phyloP scores from a whole-genome alignment of 2,888 invertebrate genomes.

The Acrocyrtus sp. region DNA sequence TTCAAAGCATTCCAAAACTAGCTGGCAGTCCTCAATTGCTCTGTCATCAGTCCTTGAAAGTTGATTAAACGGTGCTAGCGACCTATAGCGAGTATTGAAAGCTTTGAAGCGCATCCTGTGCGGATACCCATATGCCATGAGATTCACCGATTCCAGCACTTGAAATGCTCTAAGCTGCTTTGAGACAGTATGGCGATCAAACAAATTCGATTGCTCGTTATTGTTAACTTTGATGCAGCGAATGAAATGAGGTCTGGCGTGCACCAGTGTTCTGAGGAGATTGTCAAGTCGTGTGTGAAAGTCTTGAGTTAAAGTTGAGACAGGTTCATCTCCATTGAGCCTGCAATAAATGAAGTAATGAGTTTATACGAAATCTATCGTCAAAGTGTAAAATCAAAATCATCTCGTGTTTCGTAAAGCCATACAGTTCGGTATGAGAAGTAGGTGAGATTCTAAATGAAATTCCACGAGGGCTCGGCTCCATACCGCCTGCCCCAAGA shows the following conservation, averaged over 20 bases:
- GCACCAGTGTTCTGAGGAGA: slow-evolving; percentile 88
- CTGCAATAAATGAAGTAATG: slow-evolving; percentile 64
- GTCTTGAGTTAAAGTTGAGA: slow-evolving; percentile 92
- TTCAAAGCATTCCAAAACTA: slow-evolving; percentile 78
- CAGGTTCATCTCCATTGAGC: slow-evolving; percentile 84
- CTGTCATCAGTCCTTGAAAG: slow-evolving; percentile 67
- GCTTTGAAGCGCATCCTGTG: slow-evolving; percentile 95
- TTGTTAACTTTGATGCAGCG: slow-evolving; percentile 91
- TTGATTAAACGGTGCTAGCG: slow-evolving; percentile 81
- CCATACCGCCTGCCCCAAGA: slow-evolving; percentile 73
- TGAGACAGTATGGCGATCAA: slow-evolving; percentile 86
- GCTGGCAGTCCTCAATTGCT: slow-evolving; percentile 76
- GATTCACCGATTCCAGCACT: slow-evolving; percentile 92
- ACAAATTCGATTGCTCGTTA: slow-evolving; percentile 81
- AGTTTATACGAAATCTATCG: neutral
- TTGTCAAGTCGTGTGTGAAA: slow-evolving; percentile 95
- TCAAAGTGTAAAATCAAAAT: neutral
- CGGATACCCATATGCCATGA: slow-evolving; percentile 85
- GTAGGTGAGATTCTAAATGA: slow-evolving; percentile 91
- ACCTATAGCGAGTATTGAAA: slow-evolving; percentile 85
- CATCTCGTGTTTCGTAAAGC: slow-evolving; percentile 14
- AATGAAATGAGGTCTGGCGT: slow-evolving; percentile 94
- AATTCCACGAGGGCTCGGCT: slow-evolving; percentile 79
- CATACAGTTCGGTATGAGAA: slow-evolving; percentile 79
- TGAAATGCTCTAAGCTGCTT: slow-evolving; percentile 89